Conservation (phyloP, 2,113 vertebrate genomes). For the human (Homo sapiens) region DNA sequence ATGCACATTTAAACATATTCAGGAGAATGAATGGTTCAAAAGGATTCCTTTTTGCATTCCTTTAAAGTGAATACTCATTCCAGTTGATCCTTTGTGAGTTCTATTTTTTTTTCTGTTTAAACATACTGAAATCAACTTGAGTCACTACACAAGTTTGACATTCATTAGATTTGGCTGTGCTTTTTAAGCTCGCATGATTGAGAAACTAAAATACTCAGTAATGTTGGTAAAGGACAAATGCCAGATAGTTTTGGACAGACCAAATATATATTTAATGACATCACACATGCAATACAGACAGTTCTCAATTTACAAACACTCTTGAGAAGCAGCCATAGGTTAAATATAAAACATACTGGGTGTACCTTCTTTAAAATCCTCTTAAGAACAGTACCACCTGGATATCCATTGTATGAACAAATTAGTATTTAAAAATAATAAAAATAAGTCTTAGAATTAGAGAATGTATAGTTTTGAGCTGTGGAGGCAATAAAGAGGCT, state of each 20-base stretch:
- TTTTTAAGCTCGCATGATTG: slow-evolving; percentile 52
- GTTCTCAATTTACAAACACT: slow-evolving; percentile 62
- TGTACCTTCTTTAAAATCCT: background rate
- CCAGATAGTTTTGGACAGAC: slow-evolving; percentile 68
- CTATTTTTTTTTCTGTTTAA: slow-evolving; percentile 39
- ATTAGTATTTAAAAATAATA: background rate
- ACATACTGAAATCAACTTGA: slow-evolving; percentile 21
- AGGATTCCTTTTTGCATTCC: background rate
- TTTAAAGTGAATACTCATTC: slow-evolving; percentile 27
- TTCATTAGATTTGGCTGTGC: slow-evolving; percentile 44
- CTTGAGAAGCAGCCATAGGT: slow-evolving; percentile 33
- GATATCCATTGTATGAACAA: slow-evolving; percentile 13
- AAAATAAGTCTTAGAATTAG: background rate
- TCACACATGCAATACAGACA: slow-evolving; percentile 51
- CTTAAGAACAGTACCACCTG: background rate
- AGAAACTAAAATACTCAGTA: slow-evolving; percentile 49
- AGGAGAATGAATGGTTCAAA: background rate
- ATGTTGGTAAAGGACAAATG: slow-evolving; percentile 67
- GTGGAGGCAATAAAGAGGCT: background rate
- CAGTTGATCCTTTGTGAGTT: slow-evolving; percentile 5
- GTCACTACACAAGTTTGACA: slow-evolving; percentile 33
- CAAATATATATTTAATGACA: slow-evolving; percentile 72
- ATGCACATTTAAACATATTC: background rate
- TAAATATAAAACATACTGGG: slow-evolving; percentile 42
- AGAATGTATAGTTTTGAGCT: slow-evolving; percentile 16